Base-by-base conservation (phyloP, 2,113 vertebrate genomes). In the Rhagologus leucostigma region DNA sequence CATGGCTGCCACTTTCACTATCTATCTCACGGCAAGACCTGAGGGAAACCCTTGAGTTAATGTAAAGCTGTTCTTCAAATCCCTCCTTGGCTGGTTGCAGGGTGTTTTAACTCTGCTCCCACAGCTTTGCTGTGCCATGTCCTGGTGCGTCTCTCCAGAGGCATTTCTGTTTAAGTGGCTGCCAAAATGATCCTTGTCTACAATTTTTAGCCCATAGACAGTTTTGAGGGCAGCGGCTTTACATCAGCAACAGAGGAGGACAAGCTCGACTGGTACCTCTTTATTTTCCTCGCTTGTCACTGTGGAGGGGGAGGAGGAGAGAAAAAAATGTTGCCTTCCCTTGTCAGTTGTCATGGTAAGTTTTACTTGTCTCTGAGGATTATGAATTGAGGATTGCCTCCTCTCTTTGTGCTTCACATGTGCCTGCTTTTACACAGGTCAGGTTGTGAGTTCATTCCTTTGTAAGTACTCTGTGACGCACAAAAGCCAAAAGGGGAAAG, bases 401-500 rank as follows among this genome's bases (percentile, higher is more conserved):
- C 44, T 84, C 55, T 57, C 68, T 80, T 82, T 92, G 57, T 82
- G 57, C 47, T 63, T 81, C 76, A 62, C 23, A 33, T 92, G 56
- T 65, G 49, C 52, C 44, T 93, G 44, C 60, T 92, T 93, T 90
- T 81, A 41, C 73, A 67, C 3, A 21, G 62, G 65, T 78, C 73
- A 3, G 1, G 32, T 62, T 89, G 70, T 90, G 95, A 78, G 65
- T 6, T 76, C 83, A 93, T 69, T 75, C 62, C 56, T 96, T 68
- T 96, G 73, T 90, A 92, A 92, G 62, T 53, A 68, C 39, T 69
- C 53, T 84, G 67, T 96, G 96, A 97, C 35, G 83, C 83, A 96
- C 88, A 89, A 75, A 90, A 94, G 86, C 84, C 90, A 89, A 90
- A 93, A 95, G 84, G 75, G 93, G 91, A 88, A 95, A 97, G 69